These are phyloP conservation scores for Meda fulgida DNA, from an alignment of 2,797 vertebrate species.

Conservation along the genomic window DNA sequence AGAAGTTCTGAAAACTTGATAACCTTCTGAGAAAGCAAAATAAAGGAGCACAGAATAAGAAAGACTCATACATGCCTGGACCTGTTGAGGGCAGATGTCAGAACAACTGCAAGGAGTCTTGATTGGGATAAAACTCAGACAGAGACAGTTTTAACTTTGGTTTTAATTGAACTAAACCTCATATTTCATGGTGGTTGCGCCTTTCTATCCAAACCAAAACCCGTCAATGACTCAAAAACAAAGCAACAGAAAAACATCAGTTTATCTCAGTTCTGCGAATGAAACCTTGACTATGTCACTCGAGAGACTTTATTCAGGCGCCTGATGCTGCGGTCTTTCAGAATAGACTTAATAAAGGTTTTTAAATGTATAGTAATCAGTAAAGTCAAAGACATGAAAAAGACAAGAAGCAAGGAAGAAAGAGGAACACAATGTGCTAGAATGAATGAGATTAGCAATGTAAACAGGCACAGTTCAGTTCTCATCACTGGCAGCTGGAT, in stretches of 20 bases:
- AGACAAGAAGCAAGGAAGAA: background rate
- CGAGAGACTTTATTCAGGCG: background rate
- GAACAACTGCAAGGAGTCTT: slow-evolving; percentile 25
- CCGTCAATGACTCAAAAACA: background rate
- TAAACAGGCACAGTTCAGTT: slow-evolving; percentile 7
- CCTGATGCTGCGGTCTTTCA: background rate
- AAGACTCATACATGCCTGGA: slow-evolving; percentile 11
- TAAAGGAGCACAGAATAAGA: slow-evolving; percentile 16
- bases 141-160: background rate
- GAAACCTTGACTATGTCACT: background rate
- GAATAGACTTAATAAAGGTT: background rate
- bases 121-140: slow-evolving; percentile 11
- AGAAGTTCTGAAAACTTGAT: slow-evolving; percentile 17
- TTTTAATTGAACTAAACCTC: background rate
- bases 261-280: background rate
- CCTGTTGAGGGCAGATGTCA: slow-evolving; percentile 31
- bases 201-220: background rate
- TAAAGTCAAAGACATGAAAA: background rate
- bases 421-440: slow-evolving; percentile 31
- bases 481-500: background rate
- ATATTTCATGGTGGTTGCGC: background rate
- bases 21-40: slow-evolving; percentile 11
- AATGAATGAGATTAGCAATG: slow-evolving; percentile 40
- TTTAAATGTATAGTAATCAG: background rate
- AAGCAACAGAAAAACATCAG: background rate